phyloP scores from a whole-genome alignment of 2,888 invertebrate genomes.

The Urechis unicinctus region DNA sequence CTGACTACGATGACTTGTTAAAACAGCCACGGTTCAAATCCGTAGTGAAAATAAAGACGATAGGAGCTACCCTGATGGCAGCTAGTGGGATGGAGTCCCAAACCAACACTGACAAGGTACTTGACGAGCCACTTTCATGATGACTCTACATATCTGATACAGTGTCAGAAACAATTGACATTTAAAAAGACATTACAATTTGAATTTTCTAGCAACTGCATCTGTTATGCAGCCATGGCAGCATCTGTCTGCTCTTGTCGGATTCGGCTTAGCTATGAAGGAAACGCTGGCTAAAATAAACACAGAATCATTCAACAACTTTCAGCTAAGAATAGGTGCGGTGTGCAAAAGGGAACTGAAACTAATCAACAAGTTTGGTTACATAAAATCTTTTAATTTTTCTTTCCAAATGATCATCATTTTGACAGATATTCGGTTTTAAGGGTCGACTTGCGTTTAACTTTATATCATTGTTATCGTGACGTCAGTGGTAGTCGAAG shows the following conservation, averaged over 20 bases:
- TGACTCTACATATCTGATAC: too few relatives aligned
- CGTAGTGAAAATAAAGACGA: constrained; percentile 73
- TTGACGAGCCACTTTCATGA: too few relatives aligned
- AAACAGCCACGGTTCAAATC: constrained; percentile 60
- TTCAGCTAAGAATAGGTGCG: constrained; percentile 81
- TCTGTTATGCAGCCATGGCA: constrained; percentile 59
- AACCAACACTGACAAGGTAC: constrained; percentile 53
- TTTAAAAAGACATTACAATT: too few relatives aligned
- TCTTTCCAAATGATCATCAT: background rate
- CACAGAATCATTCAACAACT: constrained; percentile 84
- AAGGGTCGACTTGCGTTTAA: too few relatives aligned
- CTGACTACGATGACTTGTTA: constrained; percentile 83
- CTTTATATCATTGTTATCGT: too few relatives aligned
- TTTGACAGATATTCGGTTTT: background rate
- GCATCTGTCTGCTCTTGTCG: constrained; percentile 72
- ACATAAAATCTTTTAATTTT: background rate
- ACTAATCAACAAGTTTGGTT: too few relatives aligned
- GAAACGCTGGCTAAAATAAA: constrained; percentile 78
- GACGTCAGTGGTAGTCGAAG: too few relatives aligned
- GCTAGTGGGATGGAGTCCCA: constrained; percentile 66
- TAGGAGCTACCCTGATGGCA: constrained; percentile 87
- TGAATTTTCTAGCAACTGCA: constrained; percentile 57
- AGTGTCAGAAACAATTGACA: background rate
- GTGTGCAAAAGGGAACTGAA: too few relatives aligned
- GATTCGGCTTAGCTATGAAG: constrained; percentile 81